A percentile compares a stretch with the other conserved stretches of the same genome.
Conservation (phyloP, 2,113 vertebrate genomes). For the Xerus inauris region DNA sequence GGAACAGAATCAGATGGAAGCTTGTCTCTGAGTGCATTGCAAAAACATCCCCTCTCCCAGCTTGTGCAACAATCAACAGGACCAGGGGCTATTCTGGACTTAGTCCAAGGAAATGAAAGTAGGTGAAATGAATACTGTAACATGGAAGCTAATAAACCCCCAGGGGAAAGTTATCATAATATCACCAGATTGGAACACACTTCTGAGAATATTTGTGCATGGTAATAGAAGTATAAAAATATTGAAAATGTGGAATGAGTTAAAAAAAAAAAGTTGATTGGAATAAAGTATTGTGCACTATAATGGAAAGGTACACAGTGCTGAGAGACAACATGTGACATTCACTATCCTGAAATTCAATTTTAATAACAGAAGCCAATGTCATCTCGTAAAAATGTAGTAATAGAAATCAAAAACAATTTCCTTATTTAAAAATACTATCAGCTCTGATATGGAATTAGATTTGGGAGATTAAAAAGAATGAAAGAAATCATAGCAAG, state of each 20-base stretch:
- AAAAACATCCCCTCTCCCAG: conserved; percentile 80
- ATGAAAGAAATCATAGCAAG: conserved; percentile 71
- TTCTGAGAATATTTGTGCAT: conserved; percentile 88
- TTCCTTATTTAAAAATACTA: conserved; percentile 86
- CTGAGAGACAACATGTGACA: conserved; percentile 47
- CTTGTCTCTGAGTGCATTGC: conserved; percentile 74
- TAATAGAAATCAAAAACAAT: conserved; percentile 84
- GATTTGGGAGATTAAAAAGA: conserved; percentile 84
- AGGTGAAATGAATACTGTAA: conserved; percentile 88
- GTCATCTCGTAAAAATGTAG: conserved; percentile 82
- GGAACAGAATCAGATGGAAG: conserved; percentile 80
- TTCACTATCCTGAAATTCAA: conserved; percentile 83
- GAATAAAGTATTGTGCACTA: conserved; percentile 86
- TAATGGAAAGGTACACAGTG: conserved; percentile 83
- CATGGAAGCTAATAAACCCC: conserved; percentile 88
- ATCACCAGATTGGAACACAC: conserved; percentile 86
- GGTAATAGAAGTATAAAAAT: conserved; percentile 87
- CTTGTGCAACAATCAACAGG: conserved; percentile 86
- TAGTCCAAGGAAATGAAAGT: conserved; percentile 87
- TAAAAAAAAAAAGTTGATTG: conserved; percentile 85
- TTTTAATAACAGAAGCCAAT: conserved; percentile 82
- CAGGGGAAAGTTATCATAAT: conserved; percentile 88
- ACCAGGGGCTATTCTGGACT: conserved; percentile 89
- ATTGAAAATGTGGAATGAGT: conserved; percentile 84
- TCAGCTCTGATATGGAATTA: conserved; percentile 84